A percentile compares a stretch with the other conserved stretches of the same genome.
phyloP scores from a whole-genome alignment of 2,113 vertebrate species.

The Camelus bactrianus region DNA sequence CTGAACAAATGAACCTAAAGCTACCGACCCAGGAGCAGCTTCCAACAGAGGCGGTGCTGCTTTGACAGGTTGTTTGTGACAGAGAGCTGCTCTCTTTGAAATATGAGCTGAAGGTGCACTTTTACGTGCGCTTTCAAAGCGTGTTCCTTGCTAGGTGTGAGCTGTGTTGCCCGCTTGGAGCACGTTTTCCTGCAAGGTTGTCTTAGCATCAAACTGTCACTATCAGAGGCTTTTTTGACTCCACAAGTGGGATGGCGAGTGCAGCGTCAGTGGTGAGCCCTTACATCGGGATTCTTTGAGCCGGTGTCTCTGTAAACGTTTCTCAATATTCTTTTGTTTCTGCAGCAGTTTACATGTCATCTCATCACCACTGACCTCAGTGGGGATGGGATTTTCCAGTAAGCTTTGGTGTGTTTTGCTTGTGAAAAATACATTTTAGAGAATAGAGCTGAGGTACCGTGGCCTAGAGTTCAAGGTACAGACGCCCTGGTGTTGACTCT shows the following conservation, averaged over 20 bases:
- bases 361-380: neutral
- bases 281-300: neutral
- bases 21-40: neutral
- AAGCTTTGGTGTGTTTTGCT: conserved; percentile 35
- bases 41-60: too few species aligned
- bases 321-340: neutral
- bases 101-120: neutral
- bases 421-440: conserved; percentile 55
- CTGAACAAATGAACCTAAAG: neutral
- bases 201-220: neutral
- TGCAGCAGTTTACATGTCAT: neutral
- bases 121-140: neutral
- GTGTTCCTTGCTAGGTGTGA: neutral
- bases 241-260: neutral
- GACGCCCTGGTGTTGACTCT: neutral
- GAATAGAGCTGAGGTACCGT: neutral
- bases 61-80: neutral
- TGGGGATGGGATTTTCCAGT: neutral
- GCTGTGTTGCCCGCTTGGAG: neutral
- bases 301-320: neutral
- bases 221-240: neutral
- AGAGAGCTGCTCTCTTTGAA: neutral
- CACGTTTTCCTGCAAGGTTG: neutral
- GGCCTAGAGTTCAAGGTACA: neutral
- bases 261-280: neutral